Evolutionary conservation across 2,888 invertebrate genomes (phyloP), one percentile per base, ranked within the genome.

Genomic region (Himalopsyche tibetana): DNA sequence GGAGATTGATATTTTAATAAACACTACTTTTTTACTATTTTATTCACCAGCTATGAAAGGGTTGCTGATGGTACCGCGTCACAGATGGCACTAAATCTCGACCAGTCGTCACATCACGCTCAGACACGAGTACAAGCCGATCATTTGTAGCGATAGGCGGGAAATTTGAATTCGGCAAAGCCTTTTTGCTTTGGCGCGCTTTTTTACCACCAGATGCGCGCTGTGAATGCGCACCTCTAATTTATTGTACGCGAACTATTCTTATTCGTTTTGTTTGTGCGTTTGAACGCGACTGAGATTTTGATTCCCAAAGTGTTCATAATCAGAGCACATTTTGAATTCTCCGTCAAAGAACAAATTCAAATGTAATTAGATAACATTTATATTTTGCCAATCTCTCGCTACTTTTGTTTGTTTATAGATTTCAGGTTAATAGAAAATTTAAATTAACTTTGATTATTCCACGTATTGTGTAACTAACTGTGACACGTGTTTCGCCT

Each of bases 101-200:
- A 42, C 19, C 45, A 42, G 45, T 42, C 80, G 51, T 42, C 80
- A 80, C 80, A 42, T 74, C 74, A 74, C 74, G 74, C 74, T 74
- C 74, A 55, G 86, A 63, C 84, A 86, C 86, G 82, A 82, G 81
- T 86, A 88, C 87, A 87, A 87, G 86, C 83, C 88, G 88, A 88
- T 88, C 88, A 88, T 88, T 88, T 88, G 88, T 88, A 87, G 56
- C 85, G 88, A 88, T 88, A 88, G 86, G 83, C 74, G 82, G 83
- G 87, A 87, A 88, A 88, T 88, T 88, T 88, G 87, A 88, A 88
- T 88, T 86, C 82, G 86, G 82, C 74, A 74, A 83, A 82, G 55
- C 82, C 74, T 86, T 87, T 86, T 87, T 85, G 69, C 42, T 74
- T 81, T 84, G 69, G 82, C 85, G 82, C 82, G 82, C 82, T 63